Evolutionary conservation across 2,797 vertebrate genomes (phyloP), one percentile per base, ranked within the genome.

Genomic region (Varecia variegata): DNA sequence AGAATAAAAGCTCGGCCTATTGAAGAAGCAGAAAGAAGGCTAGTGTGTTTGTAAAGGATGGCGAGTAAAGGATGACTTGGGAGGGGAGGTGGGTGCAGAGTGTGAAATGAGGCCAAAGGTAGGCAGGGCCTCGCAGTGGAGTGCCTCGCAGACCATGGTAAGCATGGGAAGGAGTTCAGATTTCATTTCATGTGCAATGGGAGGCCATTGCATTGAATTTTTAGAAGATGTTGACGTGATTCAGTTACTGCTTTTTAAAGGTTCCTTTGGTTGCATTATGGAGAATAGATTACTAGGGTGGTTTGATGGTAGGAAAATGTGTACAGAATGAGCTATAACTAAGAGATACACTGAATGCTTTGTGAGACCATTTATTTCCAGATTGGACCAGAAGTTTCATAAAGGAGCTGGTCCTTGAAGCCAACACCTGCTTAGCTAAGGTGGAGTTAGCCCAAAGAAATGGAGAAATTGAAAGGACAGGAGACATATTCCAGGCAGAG

Each of bases 391-490:
- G n/a, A 83, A 58, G 15, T 77, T 91, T 88, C 45, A 71, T 47
- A 52, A 76, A 76, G 25, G 45, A 86, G 21, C 45, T 88, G 38
- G 58, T 95, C 30, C n/a, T 87, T 68, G 74, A 73, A 96, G 84
- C 58, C 52, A 65, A 54, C 17, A 80, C 38, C 79, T 70, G 62
- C 54, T 80, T 92, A 81, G 50, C 30, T 43, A 93, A 88, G 45
- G 50, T 93, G 18, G 7, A 80, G 25, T 87, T 86, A 80, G 65
- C 40, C 32, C 62, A 40, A 86, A 90, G 65, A 74, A 83, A 84
- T 52, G 58, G 38, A 94, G 35, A 92, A 90, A 92, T 2, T 84
- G 88, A 76, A 93, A 35, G 70, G 76, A 80, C 4, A 92, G n/a
- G 56, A 10, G 65, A 45, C 14, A 74, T n/a, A 21, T 62, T 88